phyloP scores from a whole-genome alignment of 2,888 invertebrate species.

The Spatulosminthurus flaviceps region DNA sequence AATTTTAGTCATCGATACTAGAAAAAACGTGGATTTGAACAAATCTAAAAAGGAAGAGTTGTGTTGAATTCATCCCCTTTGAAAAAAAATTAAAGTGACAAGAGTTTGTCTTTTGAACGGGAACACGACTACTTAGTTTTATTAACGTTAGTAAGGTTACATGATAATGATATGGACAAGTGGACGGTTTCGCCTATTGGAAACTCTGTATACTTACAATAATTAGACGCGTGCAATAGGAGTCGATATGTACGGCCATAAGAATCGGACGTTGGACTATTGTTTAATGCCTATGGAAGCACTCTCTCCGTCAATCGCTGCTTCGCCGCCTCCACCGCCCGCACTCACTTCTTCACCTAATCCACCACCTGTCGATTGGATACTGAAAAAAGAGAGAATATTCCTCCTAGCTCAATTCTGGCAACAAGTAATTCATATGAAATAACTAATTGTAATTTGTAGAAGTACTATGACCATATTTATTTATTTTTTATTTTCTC shows the following conservation, averaged over 20 bases:
- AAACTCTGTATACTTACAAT: not conserved
- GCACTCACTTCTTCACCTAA: slow-evolving; percentile 52
- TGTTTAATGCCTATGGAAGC: slow-evolving; percentile 63
- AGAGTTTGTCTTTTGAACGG: not conserved
- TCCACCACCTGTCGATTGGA: slow-evolving; percentile 83
- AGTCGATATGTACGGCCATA: slow-evolving; percentile 62
- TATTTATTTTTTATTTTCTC: not conserved
- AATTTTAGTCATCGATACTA: no score
- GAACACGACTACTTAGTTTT: not conserved
- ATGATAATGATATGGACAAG: not conserved
- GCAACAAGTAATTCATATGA: slow-evolving; percentile 86
- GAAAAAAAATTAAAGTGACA: no score
- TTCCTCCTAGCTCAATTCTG: slow-evolving; percentile 93
- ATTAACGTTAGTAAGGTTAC: not conserved
- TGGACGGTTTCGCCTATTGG: slow-evolving; percentile 5
- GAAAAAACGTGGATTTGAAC: no score
- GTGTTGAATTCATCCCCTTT: no score
- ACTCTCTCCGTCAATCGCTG: slow-evolving; percentile 59
- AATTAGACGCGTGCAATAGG: slow-evolving; percentile 14
- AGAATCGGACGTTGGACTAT: slow-evolving; percentile 62
- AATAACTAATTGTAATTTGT: slow-evolving; percentile 35
- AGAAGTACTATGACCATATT: slow-evolving; percentile 3
- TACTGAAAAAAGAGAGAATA: slow-evolving; percentile 94
- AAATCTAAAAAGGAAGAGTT: no score
- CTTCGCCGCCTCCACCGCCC: slow-evolving; percentile 60